Evolutionary conservation across 2,113 vertebrate species (phyloP).

Genomic region (Butorides virescens): DNA sequence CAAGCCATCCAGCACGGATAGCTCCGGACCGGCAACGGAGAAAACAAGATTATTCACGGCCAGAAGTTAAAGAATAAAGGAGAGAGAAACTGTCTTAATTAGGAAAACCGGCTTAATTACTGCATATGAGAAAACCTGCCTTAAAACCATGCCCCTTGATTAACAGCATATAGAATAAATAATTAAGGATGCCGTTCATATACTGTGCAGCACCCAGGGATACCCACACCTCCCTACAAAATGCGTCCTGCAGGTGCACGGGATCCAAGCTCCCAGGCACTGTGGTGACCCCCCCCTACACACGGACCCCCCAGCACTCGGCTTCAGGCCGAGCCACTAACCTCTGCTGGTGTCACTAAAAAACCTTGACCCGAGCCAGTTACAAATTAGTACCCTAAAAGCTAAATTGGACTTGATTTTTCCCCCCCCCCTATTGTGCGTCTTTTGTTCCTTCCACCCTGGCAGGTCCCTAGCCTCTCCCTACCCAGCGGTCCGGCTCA

Average conservation of each 20-base stretch:
- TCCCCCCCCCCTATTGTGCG: fast-evolving
- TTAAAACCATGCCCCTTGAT: neutral
- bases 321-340: neutral
- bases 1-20: neutral
- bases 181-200: neutral
- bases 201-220: neutral
- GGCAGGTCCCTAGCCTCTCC: neutral
- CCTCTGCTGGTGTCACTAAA: neutral
- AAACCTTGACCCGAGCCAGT: fast-evolving
- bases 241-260: fast-evolving
- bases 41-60: neutral
- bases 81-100: neutral
- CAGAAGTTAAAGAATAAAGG: neutral
- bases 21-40: neutral
- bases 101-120: neutral
- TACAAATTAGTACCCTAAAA: neutral
- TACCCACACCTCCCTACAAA: neutral
- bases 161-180: neutral
- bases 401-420: neutral
- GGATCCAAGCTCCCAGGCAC: neutral
- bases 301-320: neutral
- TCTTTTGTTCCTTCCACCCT: neutral
- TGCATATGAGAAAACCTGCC: neutral
- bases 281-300: neutral
- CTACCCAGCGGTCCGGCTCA: neutral